phyloP scores from a whole-genome alignment of 2,888 invertebrate species.

The Eucera pruinosa region DNA sequence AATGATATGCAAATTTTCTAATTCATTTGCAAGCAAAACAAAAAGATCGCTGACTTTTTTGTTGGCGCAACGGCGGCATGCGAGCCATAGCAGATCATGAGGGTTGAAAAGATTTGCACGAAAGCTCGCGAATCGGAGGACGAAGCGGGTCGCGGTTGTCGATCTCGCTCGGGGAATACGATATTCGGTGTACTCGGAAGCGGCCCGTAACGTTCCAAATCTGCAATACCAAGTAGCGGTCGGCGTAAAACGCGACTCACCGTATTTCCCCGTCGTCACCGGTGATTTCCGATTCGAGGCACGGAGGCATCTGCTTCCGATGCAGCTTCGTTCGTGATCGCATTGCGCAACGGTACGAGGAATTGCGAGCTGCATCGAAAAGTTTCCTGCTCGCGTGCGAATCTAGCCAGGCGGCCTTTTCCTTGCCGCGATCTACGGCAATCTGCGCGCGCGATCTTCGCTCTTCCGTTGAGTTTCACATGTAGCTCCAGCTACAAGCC shows the following conservation, averaged over 20 bases:
- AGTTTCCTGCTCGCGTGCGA: conserved; percentile 12
- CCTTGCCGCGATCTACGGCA: not conserved
- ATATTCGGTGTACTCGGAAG: not conserved
- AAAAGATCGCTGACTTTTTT: not conserved
- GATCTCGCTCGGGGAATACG: too few relatives aligned
- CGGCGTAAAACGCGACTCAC: not conserved
- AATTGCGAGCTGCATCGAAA: conserved; percentile 18
- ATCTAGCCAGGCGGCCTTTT: not conserved
- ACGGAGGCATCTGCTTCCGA: not conserved
- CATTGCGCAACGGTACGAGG: conserved; percentile 31
- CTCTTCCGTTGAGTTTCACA: too few relatives aligned
- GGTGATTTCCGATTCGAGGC: conserved; percentile 21
- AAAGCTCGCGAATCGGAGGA: not conserved
- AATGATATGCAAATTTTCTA: conserved; percentile 43
- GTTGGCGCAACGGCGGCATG: too few relatives aligned
- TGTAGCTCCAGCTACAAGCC: too few relatives aligned
- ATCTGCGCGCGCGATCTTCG: not conserved
- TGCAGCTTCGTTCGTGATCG: not conserved
- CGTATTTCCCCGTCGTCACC: conserved; percentile 23
- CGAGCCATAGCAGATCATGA: too few relatives aligned
- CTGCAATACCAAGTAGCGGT: not conserved
- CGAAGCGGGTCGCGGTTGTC: too few relatives aligned
- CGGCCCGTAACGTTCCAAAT: conserved; percentile 1
- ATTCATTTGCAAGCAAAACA: not conserved
- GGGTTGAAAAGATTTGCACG: not conserved